phyloP scores from a whole-genome alignment of 2,113 vertebrate species.

The Actenoides hombroni region DNA sequence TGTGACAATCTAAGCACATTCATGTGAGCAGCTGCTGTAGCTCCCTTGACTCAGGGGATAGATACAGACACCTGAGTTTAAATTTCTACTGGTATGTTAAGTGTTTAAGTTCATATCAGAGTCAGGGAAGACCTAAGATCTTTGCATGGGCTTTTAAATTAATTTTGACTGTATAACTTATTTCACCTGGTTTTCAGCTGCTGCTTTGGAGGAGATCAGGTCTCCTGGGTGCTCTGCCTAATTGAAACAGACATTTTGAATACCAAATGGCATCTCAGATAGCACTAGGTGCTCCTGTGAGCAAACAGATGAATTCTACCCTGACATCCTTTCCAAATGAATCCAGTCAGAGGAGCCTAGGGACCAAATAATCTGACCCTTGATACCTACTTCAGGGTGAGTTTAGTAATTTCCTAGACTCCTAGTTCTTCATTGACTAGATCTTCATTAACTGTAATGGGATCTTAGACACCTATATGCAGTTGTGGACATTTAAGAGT shows the following conservation, averaged over 20 bases:
- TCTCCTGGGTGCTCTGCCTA: background rate
- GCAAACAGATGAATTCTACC: background rate
- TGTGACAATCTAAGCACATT: background rate
- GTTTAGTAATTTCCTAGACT: background rate
- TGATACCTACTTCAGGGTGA: background rate
- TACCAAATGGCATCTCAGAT: background rate
- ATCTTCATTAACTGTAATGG: background rate
- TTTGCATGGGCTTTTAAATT: background rate
- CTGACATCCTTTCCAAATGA: background rate
- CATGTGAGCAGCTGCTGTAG: background rate
- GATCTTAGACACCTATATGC: background rate
- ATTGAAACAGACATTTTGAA: background rate
- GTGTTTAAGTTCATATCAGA: background rate
- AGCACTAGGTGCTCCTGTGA: background rate
- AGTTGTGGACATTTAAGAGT: background rate
- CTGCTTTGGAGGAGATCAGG: background rate
- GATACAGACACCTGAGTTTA: background rate
- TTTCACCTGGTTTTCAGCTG: background rate
- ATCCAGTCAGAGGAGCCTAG: background rate
- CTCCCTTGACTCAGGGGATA: background rate
- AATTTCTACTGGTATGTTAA: background rate
- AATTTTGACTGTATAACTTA: background rate
- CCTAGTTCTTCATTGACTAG: background rate
- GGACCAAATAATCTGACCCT: background rate
- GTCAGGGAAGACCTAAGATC: background rate